phyloP scores from a whole-genome alignment of 30 jellyfish, hydroid and myxozoan genomes.

The Mastigias papua region DNA sequence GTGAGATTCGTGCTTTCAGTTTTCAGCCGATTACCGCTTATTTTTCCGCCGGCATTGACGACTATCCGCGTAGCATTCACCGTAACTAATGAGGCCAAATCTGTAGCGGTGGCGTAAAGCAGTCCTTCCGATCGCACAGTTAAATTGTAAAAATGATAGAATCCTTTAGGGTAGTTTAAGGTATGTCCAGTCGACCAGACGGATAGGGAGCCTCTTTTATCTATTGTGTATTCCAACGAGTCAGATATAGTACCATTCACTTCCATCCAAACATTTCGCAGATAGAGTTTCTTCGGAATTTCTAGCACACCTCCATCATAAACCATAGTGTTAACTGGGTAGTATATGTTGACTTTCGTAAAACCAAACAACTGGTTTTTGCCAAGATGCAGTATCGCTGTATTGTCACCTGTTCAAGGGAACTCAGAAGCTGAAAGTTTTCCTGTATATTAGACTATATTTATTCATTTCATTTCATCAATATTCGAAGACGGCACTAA shows the following conservation, averaged over 20 bases:
- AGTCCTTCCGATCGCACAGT: conserved; percentile 64
- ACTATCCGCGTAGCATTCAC: conserved; percentile 21
- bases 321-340: conserved; percentile 64
- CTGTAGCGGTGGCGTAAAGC: conserved; percentile 36
- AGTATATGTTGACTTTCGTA: conserved; percentile 36
- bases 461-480: no score
- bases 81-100: background rate
- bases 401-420: conserved; percentile 43
- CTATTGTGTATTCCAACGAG: conserved; percentile 56
- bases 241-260: conserved; percentile 75
- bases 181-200: conserved; percentile 68
- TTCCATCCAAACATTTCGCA: conserved; percentile 74
- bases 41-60: conserved; percentile 69
- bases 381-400: conserved; percentile 70
- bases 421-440: background rate
- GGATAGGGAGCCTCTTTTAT: conserved; percentile 56
- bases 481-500: no score
- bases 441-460: no score
- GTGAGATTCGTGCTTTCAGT: conserved; percentile 54
- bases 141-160: conserved; percentile 49
- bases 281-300: conserved; percentile 56
- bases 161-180: conserved; percentile 13
- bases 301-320: conserved; percentile 53
- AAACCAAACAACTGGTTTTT: conserved; percentile 56
- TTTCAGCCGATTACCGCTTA: conserved; percentile 56